These are phyloP conservation scores for Gisinianus flammeolus DNA, from an alignment of 2,888 invertebrate genomes.

Conservation along the genomic window DNA sequence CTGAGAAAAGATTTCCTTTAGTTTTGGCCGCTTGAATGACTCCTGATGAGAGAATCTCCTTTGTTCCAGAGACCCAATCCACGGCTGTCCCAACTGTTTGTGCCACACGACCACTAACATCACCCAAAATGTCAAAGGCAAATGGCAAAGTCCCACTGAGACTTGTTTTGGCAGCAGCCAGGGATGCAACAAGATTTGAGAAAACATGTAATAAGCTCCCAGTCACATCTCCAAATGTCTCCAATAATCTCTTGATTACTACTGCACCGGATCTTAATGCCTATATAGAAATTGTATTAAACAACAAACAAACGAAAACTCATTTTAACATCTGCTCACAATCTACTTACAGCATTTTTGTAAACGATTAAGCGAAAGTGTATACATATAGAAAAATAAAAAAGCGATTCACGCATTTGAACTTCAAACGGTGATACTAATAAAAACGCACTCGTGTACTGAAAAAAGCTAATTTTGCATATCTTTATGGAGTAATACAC, in stretches of 20 bases:
- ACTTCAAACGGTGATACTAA: too few relatives aligned
- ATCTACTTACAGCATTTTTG: too few relatives aligned
- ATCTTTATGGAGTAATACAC: too few relatives aligned
- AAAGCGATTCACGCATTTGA: not conserved
- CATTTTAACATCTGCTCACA: too few relatives aligned
- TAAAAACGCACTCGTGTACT: too few relatives aligned
- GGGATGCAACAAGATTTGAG: slow-evolving; percentile 58
- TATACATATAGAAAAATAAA: not conserved
- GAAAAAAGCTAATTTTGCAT: too few relatives aligned
- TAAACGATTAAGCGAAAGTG: slow-evolving; percentile 3
- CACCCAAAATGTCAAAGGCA: slow-evolving; percentile 59
- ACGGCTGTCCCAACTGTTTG: slow-evolving; percentile 59
- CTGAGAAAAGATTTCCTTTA: slow-evolving; percentile 58
- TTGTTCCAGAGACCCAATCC: slow-evolving; percentile 59
- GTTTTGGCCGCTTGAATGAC: slow-evolving; percentile 59
- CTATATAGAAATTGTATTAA: too few relatives aligned
- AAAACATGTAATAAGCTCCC: slow-evolving; percentile 59
- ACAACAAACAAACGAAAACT: too few relatives aligned
- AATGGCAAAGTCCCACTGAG: slow-evolving; percentile 59
- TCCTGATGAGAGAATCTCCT: slow-evolving; percentile 58
- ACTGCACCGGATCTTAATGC: slow-evolving; percentile 58
- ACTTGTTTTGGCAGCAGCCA: slow-evolving; percentile 59
- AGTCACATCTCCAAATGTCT: slow-evolving; percentile 59
- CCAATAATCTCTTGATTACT: slow-evolving; percentile 58
- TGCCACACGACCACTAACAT: slow-evolving; percentile 58